Percentiles rank a stretch among this genome's conserved stretches.
Evolutionary conservation across 2,888 invertebrate species (phyloP).

Genomic region (Drosophila mulleri): DNA sequence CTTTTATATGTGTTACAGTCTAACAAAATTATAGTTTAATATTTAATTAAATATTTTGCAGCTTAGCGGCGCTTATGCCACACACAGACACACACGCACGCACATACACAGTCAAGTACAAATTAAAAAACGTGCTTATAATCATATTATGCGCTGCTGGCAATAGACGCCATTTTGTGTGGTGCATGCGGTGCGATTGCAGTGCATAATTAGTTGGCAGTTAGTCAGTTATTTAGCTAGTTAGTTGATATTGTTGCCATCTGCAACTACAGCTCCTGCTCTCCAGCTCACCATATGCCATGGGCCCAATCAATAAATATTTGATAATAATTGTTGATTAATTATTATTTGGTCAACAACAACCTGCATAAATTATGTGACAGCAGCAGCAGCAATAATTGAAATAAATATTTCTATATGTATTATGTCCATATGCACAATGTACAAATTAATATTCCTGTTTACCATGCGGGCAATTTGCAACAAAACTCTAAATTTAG

Average conservation of each 20-base stretch:
- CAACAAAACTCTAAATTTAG: not conserved
- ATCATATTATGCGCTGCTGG: conserved; percentile 51
- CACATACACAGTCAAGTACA: not conserved
- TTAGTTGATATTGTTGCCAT: conserved; percentile 19
- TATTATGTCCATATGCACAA: not conserved
- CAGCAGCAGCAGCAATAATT: conserved; percentile 19
- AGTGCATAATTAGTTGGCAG: conserved; percentile 57
- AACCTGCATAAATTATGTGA: conserved; percentile 52
- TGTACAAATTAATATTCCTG: conserved; percentile 13
- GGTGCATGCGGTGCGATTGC: conserved; percentile 43
- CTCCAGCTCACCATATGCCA: conserved; percentile 25
- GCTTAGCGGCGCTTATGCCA: conserved; percentile 56
- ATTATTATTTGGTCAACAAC: conserved; percentile 55
- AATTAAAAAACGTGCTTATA: conserved; percentile 42
- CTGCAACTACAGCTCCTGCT: conserved; percentile 3
- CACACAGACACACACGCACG: not conserved
- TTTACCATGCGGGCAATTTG: conserved; percentile 8
- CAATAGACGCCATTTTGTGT: conserved; percentile 34
- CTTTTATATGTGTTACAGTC: conserved; percentile 60
- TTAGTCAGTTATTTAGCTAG: conserved; percentile 27
- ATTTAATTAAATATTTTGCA: conserved; percentile 73
- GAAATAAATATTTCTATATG: conserved; percentile 2
- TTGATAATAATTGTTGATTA: conserved; percentile 73
- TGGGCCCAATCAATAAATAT: conserved; percentile 70
- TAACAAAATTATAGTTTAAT: conserved; percentile 75